Conservation (phyloP, 2,113 vertebrate species). For the Colius striatus region DNA sequence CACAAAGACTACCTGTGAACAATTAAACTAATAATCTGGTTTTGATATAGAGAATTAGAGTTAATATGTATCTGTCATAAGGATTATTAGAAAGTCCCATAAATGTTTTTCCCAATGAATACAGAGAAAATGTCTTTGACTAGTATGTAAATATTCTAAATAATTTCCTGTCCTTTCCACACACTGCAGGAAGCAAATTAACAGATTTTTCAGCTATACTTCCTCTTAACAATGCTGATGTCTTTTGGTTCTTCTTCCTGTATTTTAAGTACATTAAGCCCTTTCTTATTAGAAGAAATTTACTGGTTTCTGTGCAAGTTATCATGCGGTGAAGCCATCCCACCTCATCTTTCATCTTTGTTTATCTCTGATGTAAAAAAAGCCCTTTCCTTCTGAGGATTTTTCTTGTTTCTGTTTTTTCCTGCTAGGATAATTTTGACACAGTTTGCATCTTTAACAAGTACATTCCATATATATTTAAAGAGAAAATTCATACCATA, state of each 20-base stretch:
- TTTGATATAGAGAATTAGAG: not conserved
- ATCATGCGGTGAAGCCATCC: not conserved
- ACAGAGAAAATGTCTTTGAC: not conserved
- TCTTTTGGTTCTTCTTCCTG: not conserved
- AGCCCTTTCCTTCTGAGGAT: not conserved
- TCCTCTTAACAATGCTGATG: not conserved
- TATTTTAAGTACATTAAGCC: not conserved
- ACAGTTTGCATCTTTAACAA: not conserved
- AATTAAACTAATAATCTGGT: fast-evolving
- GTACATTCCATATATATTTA: fast-evolving
- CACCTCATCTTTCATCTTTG: not conserved
- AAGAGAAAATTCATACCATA: not conserved
- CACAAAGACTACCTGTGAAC: not conserved
- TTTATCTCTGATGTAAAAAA: not conserved
- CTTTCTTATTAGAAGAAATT: not conserved
- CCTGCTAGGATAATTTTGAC: not conserved
- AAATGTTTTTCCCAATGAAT: not conserved
- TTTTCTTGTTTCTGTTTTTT: not conserved
- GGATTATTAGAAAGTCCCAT: not conserved
- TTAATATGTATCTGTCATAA: not conserved
- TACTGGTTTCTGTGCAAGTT: not conserved
- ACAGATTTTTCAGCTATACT: not conserved
- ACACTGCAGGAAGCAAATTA: not conserved
- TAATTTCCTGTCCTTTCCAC: not conserved
- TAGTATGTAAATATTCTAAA: not conserved